Evolutionary conservation across 2,113 vertebrate genomes (phyloP).

Genomic region (Cariama cristata): DNA sequence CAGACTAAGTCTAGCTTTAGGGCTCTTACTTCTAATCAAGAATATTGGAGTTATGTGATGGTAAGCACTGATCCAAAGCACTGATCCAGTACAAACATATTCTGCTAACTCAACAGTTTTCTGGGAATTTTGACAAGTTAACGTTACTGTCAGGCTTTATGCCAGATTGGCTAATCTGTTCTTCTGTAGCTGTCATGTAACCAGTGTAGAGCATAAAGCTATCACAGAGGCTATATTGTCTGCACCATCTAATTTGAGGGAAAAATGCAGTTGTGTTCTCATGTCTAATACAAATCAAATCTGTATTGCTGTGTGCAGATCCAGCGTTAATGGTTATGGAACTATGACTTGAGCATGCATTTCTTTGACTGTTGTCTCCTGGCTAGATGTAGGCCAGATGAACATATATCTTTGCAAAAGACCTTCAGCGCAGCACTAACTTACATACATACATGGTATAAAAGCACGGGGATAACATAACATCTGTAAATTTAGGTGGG

Average conservation of each 20-base stretch:
- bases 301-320: neutral
- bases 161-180: neutral
- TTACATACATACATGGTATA: rapidly evolving
- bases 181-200: neutral
- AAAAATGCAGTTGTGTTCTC: neutral
- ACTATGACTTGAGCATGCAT: neutral
- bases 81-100: constrained; percentile 1
- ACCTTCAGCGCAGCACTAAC: rapidly evolving
- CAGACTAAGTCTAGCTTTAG: neutral
- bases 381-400: neutral
- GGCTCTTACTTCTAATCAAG: neutral
- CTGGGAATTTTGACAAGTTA: constrained; percentile 34
- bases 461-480: neutral
- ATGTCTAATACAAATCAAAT: neutral
- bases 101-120: constrained; percentile 28
- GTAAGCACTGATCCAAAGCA: neutral
- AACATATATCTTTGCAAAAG: neutral
- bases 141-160: neutral
- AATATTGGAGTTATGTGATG: neutral
- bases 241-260: neutral
- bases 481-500: neutral
- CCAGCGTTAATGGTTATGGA: neutral
- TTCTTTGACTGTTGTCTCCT: neutral
- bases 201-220: neutral
- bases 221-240: neutral